Evolutionary conservation across 2,113 vertebrate species (phyloP).

Genomic region (Geothlypis trichas): DNA sequence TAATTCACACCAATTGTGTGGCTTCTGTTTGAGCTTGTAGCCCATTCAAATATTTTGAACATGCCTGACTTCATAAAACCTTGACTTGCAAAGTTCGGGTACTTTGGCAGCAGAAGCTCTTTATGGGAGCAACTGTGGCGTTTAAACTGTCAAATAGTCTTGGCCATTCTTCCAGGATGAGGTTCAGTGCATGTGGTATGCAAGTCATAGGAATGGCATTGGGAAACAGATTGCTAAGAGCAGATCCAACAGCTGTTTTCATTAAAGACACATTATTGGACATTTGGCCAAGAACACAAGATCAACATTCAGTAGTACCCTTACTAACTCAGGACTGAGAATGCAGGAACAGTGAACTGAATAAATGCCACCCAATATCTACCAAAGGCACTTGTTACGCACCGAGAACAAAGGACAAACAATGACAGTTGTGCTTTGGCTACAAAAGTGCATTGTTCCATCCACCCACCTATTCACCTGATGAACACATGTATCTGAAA

Average conservation of each 20-base stretch:
- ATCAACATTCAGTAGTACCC: background rate
- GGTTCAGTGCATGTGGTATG: background rate
- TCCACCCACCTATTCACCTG: background rate
- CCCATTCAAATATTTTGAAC: background rate
- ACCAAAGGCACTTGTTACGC: background rate
- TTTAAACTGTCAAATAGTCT: background rate
- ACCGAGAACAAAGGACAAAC: background rate
- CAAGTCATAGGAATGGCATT: constrained; percentile 24
- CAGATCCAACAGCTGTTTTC: constrained; percentile 55
- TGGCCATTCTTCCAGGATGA: constrained; percentile 11
- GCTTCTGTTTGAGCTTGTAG: background rate
- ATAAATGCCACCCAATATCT: background rate
- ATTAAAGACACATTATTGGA: constrained; percentile 32
- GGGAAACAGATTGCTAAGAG: constrained; percentile 15
- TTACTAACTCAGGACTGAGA: background rate
- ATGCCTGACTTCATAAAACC: background rate
- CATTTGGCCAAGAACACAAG: background rate
- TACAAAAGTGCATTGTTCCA: background rate
- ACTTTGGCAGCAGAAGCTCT: background rate
- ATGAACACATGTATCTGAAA: background rate
- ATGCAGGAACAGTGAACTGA: background rate
- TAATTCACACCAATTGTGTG: background rate
- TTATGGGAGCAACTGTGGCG: background rate
- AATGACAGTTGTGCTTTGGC: fast-evolving
- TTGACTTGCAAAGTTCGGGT: background rate